phyloP scores from a whole-genome alignment of 2,888 invertebrate genomes.

The Amblyteles armatorius region DNA sequence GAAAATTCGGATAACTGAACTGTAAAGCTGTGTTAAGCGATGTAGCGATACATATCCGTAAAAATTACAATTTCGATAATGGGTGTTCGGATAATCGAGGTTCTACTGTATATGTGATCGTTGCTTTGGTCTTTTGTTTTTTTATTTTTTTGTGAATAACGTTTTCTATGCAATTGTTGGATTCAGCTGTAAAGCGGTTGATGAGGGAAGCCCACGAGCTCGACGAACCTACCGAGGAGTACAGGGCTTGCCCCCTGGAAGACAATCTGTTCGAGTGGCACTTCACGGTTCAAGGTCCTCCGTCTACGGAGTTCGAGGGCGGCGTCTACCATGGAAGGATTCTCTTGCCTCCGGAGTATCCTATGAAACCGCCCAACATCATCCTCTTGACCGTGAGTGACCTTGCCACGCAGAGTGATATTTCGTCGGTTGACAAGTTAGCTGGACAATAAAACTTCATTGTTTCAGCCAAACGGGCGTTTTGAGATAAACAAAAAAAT shows the following conservation, averaged over 20 bases:
- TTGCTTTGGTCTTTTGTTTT: neutral
- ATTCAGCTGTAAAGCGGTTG: conserved; percentile 94
- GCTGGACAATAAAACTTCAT: neutral
- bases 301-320: conserved; percentile 94
- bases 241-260: conserved; percentile 95
- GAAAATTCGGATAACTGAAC: too few species aligned
- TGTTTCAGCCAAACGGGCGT: conserved; percentile 93
- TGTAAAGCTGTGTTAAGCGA: too few species aligned
- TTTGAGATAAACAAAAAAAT: conserved; percentile 98
- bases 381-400: conserved; percentile 92
- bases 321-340: conserved; percentile 97
- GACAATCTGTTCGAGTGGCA: conserved; percentile 99
- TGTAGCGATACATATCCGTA: too few species aligned
- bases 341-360: conserved; percentile 96
- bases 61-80: too few species aligned
- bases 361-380: conserved; percentile 98
- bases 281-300: conserved; percentile 96
- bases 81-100: too few species aligned
- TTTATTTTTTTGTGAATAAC: neutral
- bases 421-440: neutral
- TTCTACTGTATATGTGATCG: neutral
- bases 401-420: neutral
- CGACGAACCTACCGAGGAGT: conserved; percentile 94
- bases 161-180: conserved; percentile 17
- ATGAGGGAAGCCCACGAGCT: conserved; percentile 97